Evolutionary conservation across 2,888 invertebrate species (phyloP).

Genomic region (Sceliomorpha sp.): DNA sequence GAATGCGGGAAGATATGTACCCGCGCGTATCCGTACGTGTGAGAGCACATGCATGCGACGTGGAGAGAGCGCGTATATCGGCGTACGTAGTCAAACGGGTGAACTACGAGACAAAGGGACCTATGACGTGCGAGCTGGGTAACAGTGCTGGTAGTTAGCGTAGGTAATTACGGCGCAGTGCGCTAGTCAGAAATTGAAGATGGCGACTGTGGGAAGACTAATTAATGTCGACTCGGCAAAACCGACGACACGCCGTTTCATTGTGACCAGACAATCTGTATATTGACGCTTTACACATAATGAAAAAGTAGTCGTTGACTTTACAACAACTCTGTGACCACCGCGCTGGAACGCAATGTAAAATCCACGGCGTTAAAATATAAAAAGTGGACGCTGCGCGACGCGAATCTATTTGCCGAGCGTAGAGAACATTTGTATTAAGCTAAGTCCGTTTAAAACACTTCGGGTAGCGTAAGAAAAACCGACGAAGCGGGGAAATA

Average conservation of each 20-base stretch:
- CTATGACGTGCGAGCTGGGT: conserved; percentile 56
- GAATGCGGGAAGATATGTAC: conserved; percentile 46
- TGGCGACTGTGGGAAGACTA: conserved; percentile 59
- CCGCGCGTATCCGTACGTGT: conserved; percentile 24
- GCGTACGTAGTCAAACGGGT: conserved; percentile 49
- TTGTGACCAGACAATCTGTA: conserved; percentile 32
- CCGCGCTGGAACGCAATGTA: too few species aligned
- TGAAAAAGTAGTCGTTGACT: conserved; percentile 17
- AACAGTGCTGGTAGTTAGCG: conserved; percentile 69
- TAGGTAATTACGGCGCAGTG: conserved; percentile 65
- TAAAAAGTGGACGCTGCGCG: conserved; percentile 30
- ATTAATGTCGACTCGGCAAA: conserved; percentile 45
- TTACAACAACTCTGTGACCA: too few species aligned
- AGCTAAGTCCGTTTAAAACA: too few species aligned
- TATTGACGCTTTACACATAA: conserved; percentile 27
- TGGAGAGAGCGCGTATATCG: conserved; percentile 32
- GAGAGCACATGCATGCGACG: conserved; percentile 27
- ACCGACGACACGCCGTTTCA: conserved; percentile 42
- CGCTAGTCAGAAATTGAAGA: conserved; percentile 60
- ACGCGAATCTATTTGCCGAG: conserved; percentile 58
- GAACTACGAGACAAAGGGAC: conserved; percentile 56
- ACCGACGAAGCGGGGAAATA: background rate
- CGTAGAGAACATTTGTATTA: too few species aligned
- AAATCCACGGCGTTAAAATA: background rate
- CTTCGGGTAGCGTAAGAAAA: too few species aligned